Evolutionary conservation across 2,888 invertebrate genomes (phyloP), one percentile per base, ranked within the genome.

Genomic region (Caenorhabditis afra): DNA sequence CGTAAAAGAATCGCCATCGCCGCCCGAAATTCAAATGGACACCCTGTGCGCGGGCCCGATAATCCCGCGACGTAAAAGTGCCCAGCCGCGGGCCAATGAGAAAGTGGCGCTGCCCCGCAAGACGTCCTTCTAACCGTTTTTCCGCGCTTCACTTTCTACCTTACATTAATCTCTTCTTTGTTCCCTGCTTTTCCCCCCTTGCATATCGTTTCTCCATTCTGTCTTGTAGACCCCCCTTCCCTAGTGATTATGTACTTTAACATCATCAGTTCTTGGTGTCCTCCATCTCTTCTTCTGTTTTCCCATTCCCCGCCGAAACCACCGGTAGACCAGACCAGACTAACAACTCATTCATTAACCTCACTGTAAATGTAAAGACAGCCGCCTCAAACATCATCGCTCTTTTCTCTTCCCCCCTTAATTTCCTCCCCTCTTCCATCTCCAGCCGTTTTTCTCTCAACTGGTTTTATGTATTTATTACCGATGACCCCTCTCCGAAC

Each of bases 51-150:
- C 77, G 23, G 59, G 68, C 16, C 55, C 70, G 22, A 62, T 70
- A 53, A 74, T 74, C 57, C 70, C 74, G n/a, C 64, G 79, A n/a
- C 65, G 79, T 35, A 74, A 70, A 41, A 79, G 79, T 74, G 70
- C 79, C n/a, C 79, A 79, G 39, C 73, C 79, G 29, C 20, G 61
- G 62, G 45, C 79, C 20, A 61, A 68, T 44, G 79, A 79, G 18
- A 79, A 73, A 68, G 57, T 79, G 52, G 79, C 67, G 64, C 67
- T 73, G 5, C 79, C 73, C 3, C 47, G 79, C 37, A 79, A 79
- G 47, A 47, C 73, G 39, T 79, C 79, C 14, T 67, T 73, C 29
- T 79, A 68, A 49, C 29, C 29, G 3, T 29, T 29, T 29, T 29
- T 29, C 3, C 29, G 29, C 29, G 3, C 29, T 7, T 10, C 47